These are phyloP conservation scores for Petroica traversi DNA, from an alignment of 2,113 vertebrate genomes.

Conservation along the genomic window DNA sequence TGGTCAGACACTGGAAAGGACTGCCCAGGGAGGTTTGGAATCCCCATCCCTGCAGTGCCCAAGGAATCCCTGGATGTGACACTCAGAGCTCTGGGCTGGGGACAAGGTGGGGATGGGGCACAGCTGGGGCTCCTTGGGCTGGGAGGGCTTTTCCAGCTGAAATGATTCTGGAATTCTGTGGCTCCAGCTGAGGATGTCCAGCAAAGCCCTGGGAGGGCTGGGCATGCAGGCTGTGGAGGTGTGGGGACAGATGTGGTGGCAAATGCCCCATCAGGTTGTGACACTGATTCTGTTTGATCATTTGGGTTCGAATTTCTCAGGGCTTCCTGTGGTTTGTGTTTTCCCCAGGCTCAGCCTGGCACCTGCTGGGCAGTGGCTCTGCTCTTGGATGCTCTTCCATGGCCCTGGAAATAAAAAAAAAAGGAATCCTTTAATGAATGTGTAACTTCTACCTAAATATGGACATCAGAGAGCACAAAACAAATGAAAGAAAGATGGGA, in stretches of 20 bases:
- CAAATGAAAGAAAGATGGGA: neutral
- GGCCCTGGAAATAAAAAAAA: neutral
- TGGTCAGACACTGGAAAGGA: accelerated
- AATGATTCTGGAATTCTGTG: neutral
- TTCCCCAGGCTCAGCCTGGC: neutral
- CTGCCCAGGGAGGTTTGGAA: neutral
- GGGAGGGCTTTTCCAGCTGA: neutral
- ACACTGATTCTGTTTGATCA: accelerated
- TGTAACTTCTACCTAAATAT: neutral
- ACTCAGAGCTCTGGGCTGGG: neutral
- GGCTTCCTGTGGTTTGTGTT: neutral
- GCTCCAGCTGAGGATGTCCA: accelerated
- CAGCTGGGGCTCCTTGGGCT: accelerated
- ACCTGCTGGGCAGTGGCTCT: no score
- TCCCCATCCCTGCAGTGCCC: neutral
- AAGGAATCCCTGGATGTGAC: accelerated
- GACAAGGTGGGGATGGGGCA: accelerated
- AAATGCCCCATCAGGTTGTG: neutral
- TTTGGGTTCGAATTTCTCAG: neutral
- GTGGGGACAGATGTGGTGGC: neutral
- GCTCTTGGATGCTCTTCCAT: neutral
- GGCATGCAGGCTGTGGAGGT: neutral
- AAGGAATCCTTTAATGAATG: neutral
- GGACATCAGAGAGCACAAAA: neutral
- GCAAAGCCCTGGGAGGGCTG: neutral